A percentile compares a stretch with the other conserved stretches of the same genome.
These are phyloP conservation scores for Tachyglossus aculeatus DNA, from an alignment of 2,797 vertebrate genomes.

Conservation along the genomic window DNA sequence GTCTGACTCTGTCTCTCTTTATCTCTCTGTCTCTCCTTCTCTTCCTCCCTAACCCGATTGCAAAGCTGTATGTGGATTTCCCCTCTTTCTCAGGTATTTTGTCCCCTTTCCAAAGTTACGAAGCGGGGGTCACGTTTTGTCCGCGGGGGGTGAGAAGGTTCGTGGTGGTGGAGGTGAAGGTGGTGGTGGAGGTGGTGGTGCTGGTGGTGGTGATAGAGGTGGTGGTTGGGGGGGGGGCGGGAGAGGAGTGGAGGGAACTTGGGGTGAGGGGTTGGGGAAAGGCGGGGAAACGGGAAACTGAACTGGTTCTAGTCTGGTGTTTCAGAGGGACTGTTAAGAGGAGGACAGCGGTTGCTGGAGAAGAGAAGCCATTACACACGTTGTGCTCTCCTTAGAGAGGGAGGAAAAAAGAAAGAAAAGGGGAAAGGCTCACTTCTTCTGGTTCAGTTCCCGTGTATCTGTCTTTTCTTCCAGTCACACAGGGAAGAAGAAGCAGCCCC, in stretches of 20 bases:
- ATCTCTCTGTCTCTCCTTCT: constrained; percentile 53
- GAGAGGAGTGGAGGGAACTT: constrained; percentile 7
- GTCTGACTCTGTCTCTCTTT: constrained; percentile 6
- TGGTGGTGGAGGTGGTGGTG: constrained; percentile 24
- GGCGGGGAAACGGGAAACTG: constrained; percentile 52
- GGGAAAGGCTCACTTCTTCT: constrained; percentile 68
- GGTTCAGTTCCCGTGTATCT: constrained; percentile 68
- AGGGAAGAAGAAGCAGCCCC: constrained; percentile 67
- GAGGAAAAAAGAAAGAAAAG: constrained; percentile 65
- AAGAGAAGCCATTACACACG: constrained; percentile 93
- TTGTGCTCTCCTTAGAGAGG: constrained; percentile 75
- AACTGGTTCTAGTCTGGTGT: constrained; percentile 58
- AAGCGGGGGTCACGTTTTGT: constrained; percentile 72
- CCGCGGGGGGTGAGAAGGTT: constrained; percentile 57
- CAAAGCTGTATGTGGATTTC: constrained; percentile 66
- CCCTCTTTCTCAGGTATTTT: constrained; percentile 63
- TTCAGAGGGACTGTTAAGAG: constrained; percentile 75
- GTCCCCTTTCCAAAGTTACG: constrained; percentile 73
- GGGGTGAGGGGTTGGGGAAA: constrained; percentile 20
- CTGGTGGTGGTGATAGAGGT: no score
- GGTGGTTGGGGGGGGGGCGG: constrained; percentile 16
- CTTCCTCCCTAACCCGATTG: constrained; percentile 49
- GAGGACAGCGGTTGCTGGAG: constrained; percentile 80
- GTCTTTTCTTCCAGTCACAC: constrained; percentile 63
- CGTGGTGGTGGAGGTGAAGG: constrained; percentile 32